A percentile compares a stretch with the other conserved stretches of the same genome.
These are phyloP conservation scores for Bostrychus sinensis DNA, from an alignment of 2,113 vertebrate genomes.

Conservation along the genomic window DNA sequence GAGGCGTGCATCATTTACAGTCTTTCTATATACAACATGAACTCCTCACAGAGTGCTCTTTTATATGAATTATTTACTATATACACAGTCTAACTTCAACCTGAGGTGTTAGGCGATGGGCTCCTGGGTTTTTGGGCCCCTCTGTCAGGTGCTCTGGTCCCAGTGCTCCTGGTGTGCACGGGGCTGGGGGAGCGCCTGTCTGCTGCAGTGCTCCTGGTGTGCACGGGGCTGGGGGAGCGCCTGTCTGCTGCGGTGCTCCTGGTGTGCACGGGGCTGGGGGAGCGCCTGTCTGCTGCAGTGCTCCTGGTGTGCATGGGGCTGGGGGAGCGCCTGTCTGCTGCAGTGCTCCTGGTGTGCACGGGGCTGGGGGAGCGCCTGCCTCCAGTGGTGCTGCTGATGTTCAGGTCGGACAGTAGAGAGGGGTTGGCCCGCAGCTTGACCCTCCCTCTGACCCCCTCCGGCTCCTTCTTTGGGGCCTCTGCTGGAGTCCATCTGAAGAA, in stretches of 20 bases:
- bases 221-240: neutral
- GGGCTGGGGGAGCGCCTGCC: neutral
- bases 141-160: constrained; percentile 45
- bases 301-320: neutral
- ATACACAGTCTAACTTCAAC: constrained; percentile 36
- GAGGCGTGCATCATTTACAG: no score
- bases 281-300: neutral
- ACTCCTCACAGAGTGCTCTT: no score
- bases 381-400: neutral
- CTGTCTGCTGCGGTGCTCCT: neutral
- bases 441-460: constrained; percentile 21
- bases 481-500: constrained; percentile 37
- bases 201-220: neutral
- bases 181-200: neutral
- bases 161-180: neutral
- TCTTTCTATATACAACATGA: no score
- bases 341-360: neutral
- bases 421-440: constrained; percentile 60
- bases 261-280: no score
- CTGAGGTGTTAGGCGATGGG: constrained; percentile 46
- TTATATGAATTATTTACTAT: no score
- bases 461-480: constrained; percentile 46
- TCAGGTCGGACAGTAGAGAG: constrained; percentile 53
- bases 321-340: neutral
- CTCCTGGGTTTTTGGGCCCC: constrained; percentile 27